These are phyloP conservation scores for Rhynchomys soricoides DNA, from an alignment of 2,113 vertebrate species.

Conservation along the genomic window DNA sequence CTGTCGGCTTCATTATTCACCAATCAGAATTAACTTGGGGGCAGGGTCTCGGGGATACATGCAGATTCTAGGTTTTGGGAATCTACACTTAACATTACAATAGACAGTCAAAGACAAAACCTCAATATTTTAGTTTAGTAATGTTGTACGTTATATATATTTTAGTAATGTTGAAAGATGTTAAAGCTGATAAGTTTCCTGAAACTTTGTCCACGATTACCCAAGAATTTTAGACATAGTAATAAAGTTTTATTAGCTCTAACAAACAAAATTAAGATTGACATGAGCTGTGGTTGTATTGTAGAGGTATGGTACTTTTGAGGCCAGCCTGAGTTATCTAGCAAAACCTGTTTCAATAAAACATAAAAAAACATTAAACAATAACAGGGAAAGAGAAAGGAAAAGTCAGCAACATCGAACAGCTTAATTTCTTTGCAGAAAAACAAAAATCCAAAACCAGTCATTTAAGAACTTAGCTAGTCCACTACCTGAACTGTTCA, in stretches of 20 bases:
- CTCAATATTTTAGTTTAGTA: too few relatives aligned
- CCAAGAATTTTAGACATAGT: constrained; percentile 7
- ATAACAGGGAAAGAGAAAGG: neutral
- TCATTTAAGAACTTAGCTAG: neutral
- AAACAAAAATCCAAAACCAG: too few relatives aligned
- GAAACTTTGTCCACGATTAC: neutral
- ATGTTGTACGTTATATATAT: too few relatives aligned
- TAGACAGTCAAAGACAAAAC: too few relatives aligned
- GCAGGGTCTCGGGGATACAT: too few relatives aligned
- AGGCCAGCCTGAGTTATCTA: neutral
- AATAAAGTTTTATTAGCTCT: neutral
- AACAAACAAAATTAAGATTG: neutral
- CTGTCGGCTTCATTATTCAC: too few relatives aligned
- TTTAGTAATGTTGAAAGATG: neutral
- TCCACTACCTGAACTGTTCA: neutral
- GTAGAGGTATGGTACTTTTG: too few relatives aligned
- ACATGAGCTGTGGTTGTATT: neutral
- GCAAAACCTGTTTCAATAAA: neutral
- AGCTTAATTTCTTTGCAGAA: neutral
- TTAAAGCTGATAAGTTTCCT: neutral
- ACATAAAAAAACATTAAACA: neutral
- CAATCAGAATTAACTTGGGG: too few relatives aligned
- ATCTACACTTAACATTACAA: too few relatives aligned
- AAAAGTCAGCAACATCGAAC: neutral
- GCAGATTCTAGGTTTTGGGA: too few relatives aligned